Evolutionary conservation across 2,888 invertebrate genomes (phyloP).

Genomic region (Psylliodes chrysocephalus): DNA sequence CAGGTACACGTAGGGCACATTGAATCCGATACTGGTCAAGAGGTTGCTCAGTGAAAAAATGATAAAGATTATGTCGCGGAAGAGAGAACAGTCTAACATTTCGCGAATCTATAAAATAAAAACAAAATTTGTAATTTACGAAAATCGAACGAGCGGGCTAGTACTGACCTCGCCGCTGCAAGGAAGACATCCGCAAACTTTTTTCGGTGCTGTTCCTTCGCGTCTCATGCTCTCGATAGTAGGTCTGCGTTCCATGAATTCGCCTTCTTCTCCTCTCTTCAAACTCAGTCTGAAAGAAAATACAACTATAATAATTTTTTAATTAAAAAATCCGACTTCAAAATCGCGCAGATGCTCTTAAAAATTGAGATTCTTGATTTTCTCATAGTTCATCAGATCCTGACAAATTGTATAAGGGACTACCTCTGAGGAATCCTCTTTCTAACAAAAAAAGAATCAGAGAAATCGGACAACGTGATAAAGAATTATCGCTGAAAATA

Average conservation of each 20-base stretch:
- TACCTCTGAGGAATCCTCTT: too few species aligned
- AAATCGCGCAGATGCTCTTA: too few species aligned
- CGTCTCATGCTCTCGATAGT: not conserved
- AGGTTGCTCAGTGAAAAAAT: constrained; percentile 94
- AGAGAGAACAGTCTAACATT: constrained; percentile 87
- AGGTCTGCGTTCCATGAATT: constrained; percentile 46
- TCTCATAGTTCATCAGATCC: too few species aligned
- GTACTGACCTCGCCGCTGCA: constrained; percentile 33
- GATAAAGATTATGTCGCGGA: constrained; percentile 87
- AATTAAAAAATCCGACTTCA: too few species aligned
- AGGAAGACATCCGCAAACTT: constrained; percentile 33
- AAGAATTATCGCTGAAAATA: too few species aligned
- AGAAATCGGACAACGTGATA: too few species aligned
- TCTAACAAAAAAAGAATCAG: too few species aligned
- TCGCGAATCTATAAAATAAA: constrained; percentile 22
- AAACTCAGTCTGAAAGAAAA: constrained; percentile 51
- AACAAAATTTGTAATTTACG: not conserved
- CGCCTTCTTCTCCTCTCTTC: constrained; percentile 50
- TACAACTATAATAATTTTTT: not conserved
- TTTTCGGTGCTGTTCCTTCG: constrained; percentile 8
- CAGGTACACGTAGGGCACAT: constrained; percentile 91
- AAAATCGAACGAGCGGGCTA: not conserved
- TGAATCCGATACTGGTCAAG: constrained; percentile 93
- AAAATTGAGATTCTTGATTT: too few species aligned
- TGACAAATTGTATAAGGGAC: too few species aligned